Conservation (phyloP, 2,888 invertebrate species). For the Salticus scenicus region DNA sequence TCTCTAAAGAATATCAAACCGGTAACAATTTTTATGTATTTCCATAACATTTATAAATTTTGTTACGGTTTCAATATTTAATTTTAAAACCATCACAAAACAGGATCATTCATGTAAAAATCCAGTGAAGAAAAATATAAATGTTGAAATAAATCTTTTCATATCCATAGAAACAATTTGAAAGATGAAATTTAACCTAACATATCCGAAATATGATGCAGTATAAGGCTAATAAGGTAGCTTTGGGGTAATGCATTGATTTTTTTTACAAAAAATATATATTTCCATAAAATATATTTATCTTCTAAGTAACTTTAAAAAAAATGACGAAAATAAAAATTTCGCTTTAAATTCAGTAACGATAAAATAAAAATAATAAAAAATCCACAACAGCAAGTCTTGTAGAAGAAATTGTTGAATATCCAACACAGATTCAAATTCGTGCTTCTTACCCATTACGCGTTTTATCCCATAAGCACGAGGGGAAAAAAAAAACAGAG, state of each 20-base stretch:
- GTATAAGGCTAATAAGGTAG: too few relatives aligned
- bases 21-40: too few relatives aligned
- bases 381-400: neutral
- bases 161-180: too few relatives aligned
- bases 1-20: too few relatives aligned
- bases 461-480: neutral
- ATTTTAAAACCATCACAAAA: too few relatives aligned
- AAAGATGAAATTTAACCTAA: too few relatives aligned
- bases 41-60: too few relatives aligned
- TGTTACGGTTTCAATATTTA: too few relatives aligned
- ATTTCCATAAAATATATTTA: neutral
- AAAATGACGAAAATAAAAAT: neutral
- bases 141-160: too few relatives aligned
- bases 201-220: too few relatives aligned
- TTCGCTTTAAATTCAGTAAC: neutral
- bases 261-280: neutral
- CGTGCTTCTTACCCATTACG: slow-evolving; percentile 10
- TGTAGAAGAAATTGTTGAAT: slow-evolving; percentile 8
- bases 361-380: neutral
- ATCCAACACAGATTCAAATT: neutral
- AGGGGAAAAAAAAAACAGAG: neutral
- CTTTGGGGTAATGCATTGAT: neutral
- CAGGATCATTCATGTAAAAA: too few relatives aligned
- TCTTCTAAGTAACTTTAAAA: neutral
- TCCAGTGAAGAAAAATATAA: too few relatives aligned